Percentiles rank a stretch among this genome's conserved stretches.
phyloP scores from a whole-genome alignment of 2,113 vertebrate species.

The Thinocorus orbignyianus region DNA sequence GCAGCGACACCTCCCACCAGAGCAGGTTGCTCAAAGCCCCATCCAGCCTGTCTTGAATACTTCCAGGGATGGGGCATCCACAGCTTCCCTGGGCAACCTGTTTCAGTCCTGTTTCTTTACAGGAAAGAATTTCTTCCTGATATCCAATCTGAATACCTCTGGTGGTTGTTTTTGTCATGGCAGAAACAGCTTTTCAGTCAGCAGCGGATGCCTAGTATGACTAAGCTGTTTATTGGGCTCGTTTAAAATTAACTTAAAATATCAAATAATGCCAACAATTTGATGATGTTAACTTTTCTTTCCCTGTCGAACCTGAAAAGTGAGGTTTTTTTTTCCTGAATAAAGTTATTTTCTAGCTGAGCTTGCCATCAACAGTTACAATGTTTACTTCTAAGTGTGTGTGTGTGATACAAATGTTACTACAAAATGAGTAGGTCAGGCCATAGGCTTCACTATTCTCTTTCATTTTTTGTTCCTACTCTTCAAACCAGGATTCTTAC shows the following conservation, averaged over 20 bases:
- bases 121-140: no score
- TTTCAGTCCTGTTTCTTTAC: no score
- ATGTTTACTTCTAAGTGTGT: neutral
- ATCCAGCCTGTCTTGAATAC: no score
- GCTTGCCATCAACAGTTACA: neutral
- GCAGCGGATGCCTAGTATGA: neutral
- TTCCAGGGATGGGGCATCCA: no score
- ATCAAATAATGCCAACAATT: neutral
- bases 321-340: accelerated
- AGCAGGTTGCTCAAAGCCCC: no score
- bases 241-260: neutral
- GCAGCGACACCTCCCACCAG: no score
- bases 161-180: accelerated
- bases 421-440: neutral
- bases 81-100: no score
- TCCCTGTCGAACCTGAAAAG: neutral
- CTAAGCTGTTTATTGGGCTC: neutral
- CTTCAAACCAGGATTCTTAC: neutral
- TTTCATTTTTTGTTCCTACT: neutral
- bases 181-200: neutral
- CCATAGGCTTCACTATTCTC: neutral
- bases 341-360: neutral
- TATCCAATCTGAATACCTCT: no score
- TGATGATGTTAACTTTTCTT: neutral
- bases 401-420: neutral